Evolutionary conservation across 2,888 invertebrate genomes (phyloP), one percentile per base, ranked within the genome.

Genomic region (Leistus spinibarbis): DNA sequence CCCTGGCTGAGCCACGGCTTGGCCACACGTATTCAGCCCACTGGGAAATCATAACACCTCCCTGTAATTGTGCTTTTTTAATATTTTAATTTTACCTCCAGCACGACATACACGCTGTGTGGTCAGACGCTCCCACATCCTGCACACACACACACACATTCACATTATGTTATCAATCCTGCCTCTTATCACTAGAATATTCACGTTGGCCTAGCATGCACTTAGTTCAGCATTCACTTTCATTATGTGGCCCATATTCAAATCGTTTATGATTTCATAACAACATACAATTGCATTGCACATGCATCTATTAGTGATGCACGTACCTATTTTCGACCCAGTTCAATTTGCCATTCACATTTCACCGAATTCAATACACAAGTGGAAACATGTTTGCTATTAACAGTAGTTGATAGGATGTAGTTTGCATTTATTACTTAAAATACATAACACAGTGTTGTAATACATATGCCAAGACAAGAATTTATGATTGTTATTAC

Each of bases 41-140:
- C 81, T 80, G 82, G 82, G 82, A 82, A 83, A 83, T 82, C 81
- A 82, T 81, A 80, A 82, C 80, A 81, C 81, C 80, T 78, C 79
- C 79, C 79, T 78, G 81, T 82, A 81, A 81, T 81, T 81, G 81
- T 80, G 78, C 77, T 81, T 80, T 81, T 82, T 80, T 81, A 79
- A 77, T 79, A 79, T 80, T 79, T 80, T 79, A 77, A 78, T 76
- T 77, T 76, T 78, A 40, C 40, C 40, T 40, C 40, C 13, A 40
- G 40, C 40, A 40, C 40, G 40, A 40, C 40, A 40, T 40, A 40
- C 40, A 40, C 40, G 40, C 10, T 40, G 40, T 40, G 56, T 27
- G 64, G 65, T 19, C 27, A 71, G 70, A 65, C 71, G 71, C 71
- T 64, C 65, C 71, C 65, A 71, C 27, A 71, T 65, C 71, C 71